A percentile compares a stretch with the other conserved stretches of the same genome.
Evolutionary conservation across 2,113 vertebrate genomes (phyloP).

Genomic region (Phrynosoma platyrhinos): DNA sequence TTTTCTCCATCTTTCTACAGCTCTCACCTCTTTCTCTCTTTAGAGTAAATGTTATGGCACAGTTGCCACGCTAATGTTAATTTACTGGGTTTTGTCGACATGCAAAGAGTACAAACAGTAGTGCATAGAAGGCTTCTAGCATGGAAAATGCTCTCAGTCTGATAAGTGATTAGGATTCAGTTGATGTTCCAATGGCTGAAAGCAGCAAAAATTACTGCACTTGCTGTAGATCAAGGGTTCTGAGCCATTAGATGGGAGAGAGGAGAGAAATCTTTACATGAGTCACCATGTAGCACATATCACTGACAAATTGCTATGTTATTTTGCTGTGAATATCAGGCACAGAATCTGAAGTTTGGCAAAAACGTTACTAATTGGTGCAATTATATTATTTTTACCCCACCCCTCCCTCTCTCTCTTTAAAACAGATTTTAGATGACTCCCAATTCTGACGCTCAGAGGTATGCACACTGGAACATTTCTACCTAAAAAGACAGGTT

Average conservation of each 20-base stretch:
- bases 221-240: too few relatives aligned
- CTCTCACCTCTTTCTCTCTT: too few relatives aligned
- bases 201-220: too few relatives aligned
- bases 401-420: too few relatives aligned
- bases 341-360: too few relatives aligned
- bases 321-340: too few relatives aligned
- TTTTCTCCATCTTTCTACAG: too few relatives aligned
- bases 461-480: neutral
- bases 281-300: too few relatives aligned
- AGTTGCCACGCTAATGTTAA: neutral
- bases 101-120: neutral
- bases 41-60: neutral
- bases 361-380: too few relatives aligned
- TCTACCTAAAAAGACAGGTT: slow-evolving; percentile 4
- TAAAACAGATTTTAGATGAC: neutral
- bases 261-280: neutral
- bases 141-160: neutral
- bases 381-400: too few relatives aligned
- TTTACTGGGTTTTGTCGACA: neutral
- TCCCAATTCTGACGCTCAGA: neutral
- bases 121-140: neutral
- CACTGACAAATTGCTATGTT: too few relatives aligned
- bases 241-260: neutral
- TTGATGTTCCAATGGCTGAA: neutral
- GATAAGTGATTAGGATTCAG: neutral